phyloP scores from a whole-genome alignment of 2,797 vertebrate species.

The Chaenodraco wilsoni region DNA sequence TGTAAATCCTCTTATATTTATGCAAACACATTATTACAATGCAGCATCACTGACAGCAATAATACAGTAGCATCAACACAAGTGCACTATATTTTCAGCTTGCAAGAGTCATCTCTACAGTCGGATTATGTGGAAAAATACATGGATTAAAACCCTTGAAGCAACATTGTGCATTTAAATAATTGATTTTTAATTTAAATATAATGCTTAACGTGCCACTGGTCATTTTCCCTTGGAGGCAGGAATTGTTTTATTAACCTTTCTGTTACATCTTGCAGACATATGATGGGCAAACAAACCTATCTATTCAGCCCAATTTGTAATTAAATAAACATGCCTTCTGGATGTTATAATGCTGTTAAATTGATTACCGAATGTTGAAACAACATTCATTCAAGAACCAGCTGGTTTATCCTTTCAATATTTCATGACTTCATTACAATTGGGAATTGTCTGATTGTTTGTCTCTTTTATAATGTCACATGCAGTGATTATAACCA shows the following conservation, averaged over 20 bases:
- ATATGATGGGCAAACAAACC: slow-evolving; percentile 9
- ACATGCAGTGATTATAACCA: slow-evolving; percentile 37
- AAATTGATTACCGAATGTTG: slow-evolving; percentile 7
- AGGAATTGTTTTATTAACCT: slow-evolving; percentile 31
- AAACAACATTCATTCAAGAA: slow-evolving; percentile 4
- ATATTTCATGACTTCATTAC: slow-evolving; percentile 15
- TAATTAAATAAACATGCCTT: slow-evolving; percentile 13
- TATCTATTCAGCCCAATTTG: slow-evolving; percentile 1
- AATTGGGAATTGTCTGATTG: slow-evolving; percentile 25
- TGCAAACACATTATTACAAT: slow-evolving; percentile 14
- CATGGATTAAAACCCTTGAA: slow-evolving; percentile 27
- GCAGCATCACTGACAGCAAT: slow-evolving; percentile 1
- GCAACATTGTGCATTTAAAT: slow-evolving; percentile 30
- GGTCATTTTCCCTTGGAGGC: slow-evolving; percentile 19
- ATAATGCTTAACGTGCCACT: slow-evolving; percentile 5
- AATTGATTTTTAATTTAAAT: slow-evolving; percentile 26
- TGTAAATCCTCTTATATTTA: slow-evolving; percentile 35
- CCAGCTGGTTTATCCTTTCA: slow-evolving; percentile 22
- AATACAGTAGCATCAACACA: slow-evolving; percentile 7
- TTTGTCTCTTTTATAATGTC: slow-evolving; percentile 39
- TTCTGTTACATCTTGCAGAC: slow-evolving; percentile 15
- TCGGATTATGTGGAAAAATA: slow-evolving; percentile 23
- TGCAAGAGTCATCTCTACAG: slow-evolving; percentile 27
- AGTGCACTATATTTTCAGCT: slow-evolving; percentile 17
- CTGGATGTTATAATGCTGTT: neutral